Conservation (phyloP, 2,113 vertebrate genomes). For the Calcarius ornatus region DNA sequence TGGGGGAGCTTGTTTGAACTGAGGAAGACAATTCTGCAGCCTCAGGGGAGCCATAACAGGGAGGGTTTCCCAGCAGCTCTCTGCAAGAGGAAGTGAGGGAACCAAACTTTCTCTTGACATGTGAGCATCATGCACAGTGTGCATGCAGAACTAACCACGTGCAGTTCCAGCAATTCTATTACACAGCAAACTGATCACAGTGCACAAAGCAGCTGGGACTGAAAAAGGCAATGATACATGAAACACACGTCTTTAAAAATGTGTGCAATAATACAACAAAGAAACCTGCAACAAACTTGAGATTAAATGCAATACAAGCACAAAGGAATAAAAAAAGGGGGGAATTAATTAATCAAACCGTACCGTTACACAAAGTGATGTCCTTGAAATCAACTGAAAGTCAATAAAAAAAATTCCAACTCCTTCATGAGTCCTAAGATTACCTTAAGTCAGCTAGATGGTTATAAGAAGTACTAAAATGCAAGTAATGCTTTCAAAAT, state of each 20-base stretch:
- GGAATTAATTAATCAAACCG: accelerated
- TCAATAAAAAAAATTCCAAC: background rate
- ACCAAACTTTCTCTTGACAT: too few relatives aligned
- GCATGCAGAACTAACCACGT: accelerated
- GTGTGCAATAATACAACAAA: background rate
- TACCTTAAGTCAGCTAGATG: background rate
- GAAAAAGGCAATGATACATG: background rate
- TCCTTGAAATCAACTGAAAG: background rate
- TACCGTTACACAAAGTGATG: background rate
- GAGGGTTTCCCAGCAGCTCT: background rate
- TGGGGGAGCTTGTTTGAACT: accelerated
- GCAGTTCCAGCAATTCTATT: background rate
- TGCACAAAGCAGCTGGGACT: background rate
- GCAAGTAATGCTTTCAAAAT: background rate
- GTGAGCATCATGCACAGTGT: background rate
- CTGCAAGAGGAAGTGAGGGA: background rate
- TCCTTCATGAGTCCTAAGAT: background rate
- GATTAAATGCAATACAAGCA: background rate
- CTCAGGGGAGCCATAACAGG: accelerated
- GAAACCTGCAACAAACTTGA: background rate
- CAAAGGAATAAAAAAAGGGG: background rate
- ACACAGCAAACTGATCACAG: background rate
- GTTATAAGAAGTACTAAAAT: background rate
- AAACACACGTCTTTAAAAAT: background rate
- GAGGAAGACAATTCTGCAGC: background rate